Percentiles rank a stretch among this genome's conserved stretches.
Evolutionary conservation across 1,140 invertebrate genomes (phyloP).

Genomic region (Dinoponera quadriceps): DNA sequence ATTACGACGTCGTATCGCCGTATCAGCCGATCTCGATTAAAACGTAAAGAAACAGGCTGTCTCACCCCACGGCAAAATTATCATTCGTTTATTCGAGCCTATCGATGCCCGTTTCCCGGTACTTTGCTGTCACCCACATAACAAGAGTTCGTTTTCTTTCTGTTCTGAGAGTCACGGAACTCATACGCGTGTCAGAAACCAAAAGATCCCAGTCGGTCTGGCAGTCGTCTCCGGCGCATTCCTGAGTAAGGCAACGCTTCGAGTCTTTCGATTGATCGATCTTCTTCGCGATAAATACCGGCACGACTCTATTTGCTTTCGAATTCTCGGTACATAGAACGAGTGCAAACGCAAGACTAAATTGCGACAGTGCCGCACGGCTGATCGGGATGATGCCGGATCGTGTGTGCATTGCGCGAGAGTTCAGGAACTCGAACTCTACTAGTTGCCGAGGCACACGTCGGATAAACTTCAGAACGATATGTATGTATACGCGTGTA

Average conservation of each 20-base stretch:
- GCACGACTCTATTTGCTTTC: slow-evolving; percentile 27
- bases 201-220: background rate
- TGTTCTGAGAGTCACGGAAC: background rate
- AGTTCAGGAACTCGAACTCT: slow-evolving; percentile 37
- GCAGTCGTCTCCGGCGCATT: background rate
- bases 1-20: background rate
- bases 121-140: background rate
- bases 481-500: background rate
- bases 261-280: slow-evolving; percentile 10
- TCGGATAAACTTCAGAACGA: slow-evolving; percentile 12
- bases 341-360: slow-evolving; percentile 48
- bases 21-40: slow-evolving; percentile 39
- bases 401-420: background rate
- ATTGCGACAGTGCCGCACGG: slow-evolving; percentile 17
- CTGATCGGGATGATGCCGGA: slow-evolving; percentile 22
- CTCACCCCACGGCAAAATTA: slow-evolving; percentile 1
- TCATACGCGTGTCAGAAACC: too few relatives aligned
- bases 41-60: background rate
- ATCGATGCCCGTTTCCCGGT: background rate
- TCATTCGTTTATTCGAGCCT: background rate
- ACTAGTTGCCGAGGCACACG: slow-evolving; percentile 5
- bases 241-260: background rate
- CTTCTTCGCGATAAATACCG: slow-evolving; percentile 32
- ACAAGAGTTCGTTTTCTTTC: background rate
- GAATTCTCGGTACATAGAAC: slow-evolving; percentile 29